phyloP scores from a whole-genome alignment of 2,888 invertebrate genomes.

The Odontomyia ornata region DNA sequence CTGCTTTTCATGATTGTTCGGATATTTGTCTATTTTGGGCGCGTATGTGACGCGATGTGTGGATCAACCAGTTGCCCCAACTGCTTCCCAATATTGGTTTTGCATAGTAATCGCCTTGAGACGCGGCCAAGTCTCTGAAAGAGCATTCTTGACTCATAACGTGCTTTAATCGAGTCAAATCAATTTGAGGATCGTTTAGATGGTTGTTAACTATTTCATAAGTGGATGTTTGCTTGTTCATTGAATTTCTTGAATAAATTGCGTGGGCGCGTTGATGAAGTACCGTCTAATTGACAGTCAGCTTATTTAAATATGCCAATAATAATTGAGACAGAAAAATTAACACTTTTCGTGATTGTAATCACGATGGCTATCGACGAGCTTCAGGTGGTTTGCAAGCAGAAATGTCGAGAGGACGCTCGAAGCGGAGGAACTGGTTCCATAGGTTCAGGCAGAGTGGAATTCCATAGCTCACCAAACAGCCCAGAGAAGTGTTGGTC shows the following conservation, averaged over 20 bases:
- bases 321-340: slow-evolving; percentile 37
- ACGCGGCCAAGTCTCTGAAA: background rate
- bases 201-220: background rate
- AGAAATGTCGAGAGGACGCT: no score
- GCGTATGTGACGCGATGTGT: background rate
- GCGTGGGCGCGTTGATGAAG: slow-evolving; percentile 40
- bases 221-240: background rate
- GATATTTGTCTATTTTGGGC: background rate
- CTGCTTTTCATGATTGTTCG: slow-evolving; percentile 1
- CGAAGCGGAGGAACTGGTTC: no score
- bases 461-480: no score
- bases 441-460: no score
- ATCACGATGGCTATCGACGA: background rate
- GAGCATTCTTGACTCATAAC: background rate
- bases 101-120: slow-evolving; percentile 7
- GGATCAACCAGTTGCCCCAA: slow-evolving; percentile 10
- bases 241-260: slow-evolving; percentile 21
- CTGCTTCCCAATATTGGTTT: background rate
- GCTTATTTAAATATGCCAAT: slow-evolving; percentile 43
- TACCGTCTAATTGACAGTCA: slow-evolving; percentile 40
- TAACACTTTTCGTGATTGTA: slow-evolving; percentile 12
- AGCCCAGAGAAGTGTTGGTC: no score
- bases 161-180: slow-evolving; percentile 19
- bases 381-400: no score
- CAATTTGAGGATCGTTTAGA: slow-evolving; percentile 18